Base-by-base conservation (phyloP, 2,113 vertebrate genomes). In the Gasterosteus nipponicus region DNA sequence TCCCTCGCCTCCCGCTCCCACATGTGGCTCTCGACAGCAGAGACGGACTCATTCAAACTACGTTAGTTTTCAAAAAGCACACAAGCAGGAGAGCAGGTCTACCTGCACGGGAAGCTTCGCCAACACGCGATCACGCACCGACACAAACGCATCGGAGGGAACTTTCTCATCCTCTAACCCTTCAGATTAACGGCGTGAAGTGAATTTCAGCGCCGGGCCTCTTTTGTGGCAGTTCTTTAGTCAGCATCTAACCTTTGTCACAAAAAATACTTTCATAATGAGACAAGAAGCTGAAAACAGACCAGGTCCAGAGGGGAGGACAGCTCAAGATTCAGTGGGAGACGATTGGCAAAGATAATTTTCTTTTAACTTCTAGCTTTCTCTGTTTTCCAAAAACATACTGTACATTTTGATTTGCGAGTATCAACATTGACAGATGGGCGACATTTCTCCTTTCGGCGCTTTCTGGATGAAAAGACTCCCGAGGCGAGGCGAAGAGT, bases 111-210 rank as follows among this genome's bases (percentile, higher is more conserved):
- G 62, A 75, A 42, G 15, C 54, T 29, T 31, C 29, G 35, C 47
- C 62, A 67, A 44, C 51, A 51, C 41, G 39, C 15, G 22, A 14
- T 60, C 46, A 49, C 42, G 2, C 14, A 42, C 11, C 6, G 22
- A 56, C 35, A 64, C 65, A 54, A 26, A 76, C 57, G 71, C 76
- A 77, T 31, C 3, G 19, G 11, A 73, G 61, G 46, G 53, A 83
- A 81, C 70, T 78, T 88, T 75, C 57, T 57, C 49, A 53, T 67
- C 80, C 63, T 49, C 46, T 94, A 93, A 93, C 94, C 92, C 83
- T 77, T 70, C 78, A 92, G 93, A 94, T 93, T 94, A 93, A 93
- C 89, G 90, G 46, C 77, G 22, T 26, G 22, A n/a, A n/a, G n/a
- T 83, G 75, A 69, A 16, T 41, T 77, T 71, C 87, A 83, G 61